Percentiles rank a stretch among this genome's conserved stretches.
Evolutionary conservation across 2,888 invertebrate genomes (phyloP).

Genomic region (Neoscelio sp.): DNA sequence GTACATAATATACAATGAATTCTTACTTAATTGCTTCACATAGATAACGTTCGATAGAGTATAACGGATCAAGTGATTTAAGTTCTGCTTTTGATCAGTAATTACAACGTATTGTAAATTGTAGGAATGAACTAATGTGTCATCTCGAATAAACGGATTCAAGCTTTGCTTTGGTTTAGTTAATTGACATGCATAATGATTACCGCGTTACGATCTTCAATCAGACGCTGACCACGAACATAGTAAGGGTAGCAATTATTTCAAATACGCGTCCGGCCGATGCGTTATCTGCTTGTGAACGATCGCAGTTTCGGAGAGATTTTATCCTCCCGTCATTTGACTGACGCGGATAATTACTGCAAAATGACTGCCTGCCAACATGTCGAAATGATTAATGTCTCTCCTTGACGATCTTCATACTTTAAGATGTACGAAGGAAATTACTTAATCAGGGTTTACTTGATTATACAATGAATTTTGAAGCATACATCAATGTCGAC

Average conservation of each 20-base stretch:
- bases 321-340: slow-evolving; percentile 29
- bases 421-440: slow-evolving; percentile 11
- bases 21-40: slow-evolving; percentile 28
- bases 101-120: slow-evolving; percentile 37
- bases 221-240: slow-evolving; percentile 12
- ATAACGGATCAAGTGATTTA: slow-evolving; percentile 14
- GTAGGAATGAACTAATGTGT: slow-evolving; percentile 24
- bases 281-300: background rate
- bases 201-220: slow-evolving; percentile 13
- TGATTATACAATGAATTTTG: slow-evolving; percentile 23
- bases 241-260: slow-evolving; percentile 21
- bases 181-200: slow-evolving; percentile 28
- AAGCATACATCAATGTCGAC: slow-evolving; percentile 17
- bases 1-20: slow-evolving; percentile 72
- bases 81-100: slow-evolving; percentile 32
- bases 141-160: slow-evolving; percentile 26
- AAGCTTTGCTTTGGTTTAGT: slow-evolving; percentile 24
- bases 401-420: slow-evolving; percentile 13
- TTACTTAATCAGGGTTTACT: slow-evolving; percentile 14
- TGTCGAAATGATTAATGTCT: slow-evolving; percentile 39
- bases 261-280: slow-evolving; percentile 1
- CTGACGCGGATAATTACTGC: slow-evolving; percentile 33
- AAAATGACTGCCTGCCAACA: slow-evolving; percentile 40
- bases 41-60: slow-evolving; percentile 19
- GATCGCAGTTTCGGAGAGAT: slow-evolving; percentile 3